Conservation (phyloP, 2,797 vertebrate species). For the Iguana delicatissima region DNA sequence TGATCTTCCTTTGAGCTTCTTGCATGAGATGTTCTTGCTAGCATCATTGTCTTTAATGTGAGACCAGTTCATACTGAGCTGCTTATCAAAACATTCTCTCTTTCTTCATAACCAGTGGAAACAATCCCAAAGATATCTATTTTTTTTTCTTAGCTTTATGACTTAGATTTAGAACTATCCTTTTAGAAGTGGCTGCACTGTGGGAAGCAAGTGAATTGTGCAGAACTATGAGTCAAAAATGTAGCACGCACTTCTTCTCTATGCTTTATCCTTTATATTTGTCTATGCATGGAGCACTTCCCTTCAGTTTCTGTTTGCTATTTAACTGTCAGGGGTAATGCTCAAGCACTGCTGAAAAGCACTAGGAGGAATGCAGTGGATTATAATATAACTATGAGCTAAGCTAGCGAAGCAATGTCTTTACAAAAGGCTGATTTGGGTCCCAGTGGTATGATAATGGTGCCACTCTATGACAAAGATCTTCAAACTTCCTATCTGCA, state of each 20-base stretch:
- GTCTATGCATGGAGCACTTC: slow-evolving; percentile 25
- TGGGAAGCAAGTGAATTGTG: slow-evolving; percentile 10
- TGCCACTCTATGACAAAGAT: background rate
- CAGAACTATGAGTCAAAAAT: background rate
- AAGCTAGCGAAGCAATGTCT: background rate
- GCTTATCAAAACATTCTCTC: slow-evolving; percentile 31
- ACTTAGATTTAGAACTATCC: background rate
- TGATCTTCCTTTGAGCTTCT: slow-evolving; percentile 42
- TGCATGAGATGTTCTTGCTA: background rate
- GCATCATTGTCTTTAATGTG: background rate
- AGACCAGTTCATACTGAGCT: background rate
- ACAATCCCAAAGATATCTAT: background rate
- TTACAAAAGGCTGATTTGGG: background rate
- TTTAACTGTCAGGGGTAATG: slow-evolving; percentile 15
- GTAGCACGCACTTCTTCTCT: background rate
- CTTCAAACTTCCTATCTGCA: background rate
- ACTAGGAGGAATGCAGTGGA: background rate
- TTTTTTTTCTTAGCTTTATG: background rate
- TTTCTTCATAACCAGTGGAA: background rate
- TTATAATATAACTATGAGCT: background rate
- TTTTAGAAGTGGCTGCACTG: slow-evolving; percentile 15
- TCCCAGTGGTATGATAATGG: background rate
- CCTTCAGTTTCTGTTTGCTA: slow-evolving; percentile 37
- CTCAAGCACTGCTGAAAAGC: slow-evolving; percentile 4
- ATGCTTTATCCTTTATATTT: slow-evolving; percentile 19